Conservation (phyloP, 2,797 vertebrate genomes). For the Anguilla marmorata region DNA sequence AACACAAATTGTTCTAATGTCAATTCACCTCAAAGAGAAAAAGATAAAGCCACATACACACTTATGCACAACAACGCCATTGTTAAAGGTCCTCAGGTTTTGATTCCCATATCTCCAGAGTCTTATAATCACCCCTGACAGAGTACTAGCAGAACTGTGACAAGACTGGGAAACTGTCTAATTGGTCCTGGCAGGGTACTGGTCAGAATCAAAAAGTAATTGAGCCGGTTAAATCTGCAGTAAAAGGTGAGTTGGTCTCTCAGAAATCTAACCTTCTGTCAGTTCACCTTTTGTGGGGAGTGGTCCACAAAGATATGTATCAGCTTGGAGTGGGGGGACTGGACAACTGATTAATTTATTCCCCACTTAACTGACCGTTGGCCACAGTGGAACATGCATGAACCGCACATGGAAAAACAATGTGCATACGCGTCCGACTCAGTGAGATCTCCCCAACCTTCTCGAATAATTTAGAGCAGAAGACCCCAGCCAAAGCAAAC, state of each 20-base stretch:
- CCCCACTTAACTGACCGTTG: neutral
- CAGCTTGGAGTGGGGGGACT: neutral
- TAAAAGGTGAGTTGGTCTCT: neutral
- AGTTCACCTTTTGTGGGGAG: neutral
- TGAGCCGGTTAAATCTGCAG: conserved; percentile 6
- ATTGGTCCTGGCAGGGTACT: neutral
- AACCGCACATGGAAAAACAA: neutral
- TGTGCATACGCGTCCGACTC: neutral
- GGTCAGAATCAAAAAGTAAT: neutral
- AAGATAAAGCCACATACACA: neutral
- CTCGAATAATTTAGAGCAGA: neutral
- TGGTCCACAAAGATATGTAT: neutral
- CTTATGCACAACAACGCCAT: neutral
- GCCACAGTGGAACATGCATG: neutral
- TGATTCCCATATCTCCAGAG: conserved; percentile 9
- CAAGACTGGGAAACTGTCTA: neutral
- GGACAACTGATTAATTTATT: neutral
- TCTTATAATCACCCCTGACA: neutral
- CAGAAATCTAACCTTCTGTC: neutral
- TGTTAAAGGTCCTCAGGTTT: neutral
- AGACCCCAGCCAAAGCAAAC: conserved; percentile 13
- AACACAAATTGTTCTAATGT: neutral
- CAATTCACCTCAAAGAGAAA: neutral
- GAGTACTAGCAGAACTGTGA: neutral
- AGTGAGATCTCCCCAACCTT: neutral